Base-by-base conservation (phyloP, 2,797 vertebrate genomes). In the Dermochelys coriacea region DNA sequence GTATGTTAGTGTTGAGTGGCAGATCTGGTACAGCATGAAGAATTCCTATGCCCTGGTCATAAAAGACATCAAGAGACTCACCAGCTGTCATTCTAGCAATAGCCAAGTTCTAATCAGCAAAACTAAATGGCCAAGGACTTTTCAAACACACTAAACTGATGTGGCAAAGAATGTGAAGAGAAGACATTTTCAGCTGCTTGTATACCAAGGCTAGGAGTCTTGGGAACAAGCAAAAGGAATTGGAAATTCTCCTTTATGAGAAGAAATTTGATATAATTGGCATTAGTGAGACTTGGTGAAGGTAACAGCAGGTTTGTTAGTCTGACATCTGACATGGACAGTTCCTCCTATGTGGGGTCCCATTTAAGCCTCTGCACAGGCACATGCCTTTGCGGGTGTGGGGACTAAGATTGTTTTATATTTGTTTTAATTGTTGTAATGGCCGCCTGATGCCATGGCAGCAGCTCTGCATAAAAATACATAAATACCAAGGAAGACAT, bases 51-150 rank as follows among this genome's bases (percentile, higher is more conserved):
- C 29, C 29, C 18, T 50, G 29, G 75, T 34, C 8, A 19, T 19
- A 50, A 31, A 78, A 78, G 27, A 50, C 15, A 78, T 25, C 0
- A 0, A 45, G 41, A 81, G 7, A 3, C 52, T 6, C 61, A 74
- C 61, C 50, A 78, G 75, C 47, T 12, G 11, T 55, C 14, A 52
- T 52, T 19, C 50, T 10, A 41, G 12, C n/a, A 45, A 19, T 41
- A 71, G 61, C 11, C 4, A 6, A 9, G 19, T 10, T 34, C 16
- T 45, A 71, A 54, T 51, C 68, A 41, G 68, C n/a, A 71, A 71
- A 71, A 68, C 34, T 68, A 68, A 10, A n/a, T 68, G 34, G 61
- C 9, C 61, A 9, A 37, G 1, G 34, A 68, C 61, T 68, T n/a
- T 64, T 64, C 61, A 64, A n/a, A 64, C n/a, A 71, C 68, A 41